Evolutionary conservation across 1,140 invertebrate species (phyloP).

Genomic region (Telenomus remus): DNA sequence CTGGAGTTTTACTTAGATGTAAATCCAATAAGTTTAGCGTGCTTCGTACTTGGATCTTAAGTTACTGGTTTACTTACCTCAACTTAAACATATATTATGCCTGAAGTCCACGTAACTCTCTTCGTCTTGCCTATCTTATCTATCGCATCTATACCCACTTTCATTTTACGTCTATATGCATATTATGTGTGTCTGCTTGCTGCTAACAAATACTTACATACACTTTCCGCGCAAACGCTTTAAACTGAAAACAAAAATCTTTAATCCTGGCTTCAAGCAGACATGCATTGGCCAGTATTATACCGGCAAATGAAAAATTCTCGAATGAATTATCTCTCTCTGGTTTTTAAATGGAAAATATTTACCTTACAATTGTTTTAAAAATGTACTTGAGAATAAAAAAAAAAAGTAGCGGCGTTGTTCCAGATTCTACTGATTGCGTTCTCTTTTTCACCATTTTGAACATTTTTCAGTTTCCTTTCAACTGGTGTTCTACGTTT

Average conservation of each 20-base stretch:
- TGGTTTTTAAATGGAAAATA: no score
- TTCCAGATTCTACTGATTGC: slow-evolving; percentile 33
- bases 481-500: slow-evolving; percentile 24
- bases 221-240: no score
- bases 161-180: not conserved
- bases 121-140: not conserved
- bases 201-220: no score
- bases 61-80: not conserved
- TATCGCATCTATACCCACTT: not conserved
- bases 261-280: no score
- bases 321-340: no score
- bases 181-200: not conserved
- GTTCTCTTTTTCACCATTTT: slow-evolving; percentile 13
- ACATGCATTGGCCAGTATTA: no score
- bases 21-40: not conserved
- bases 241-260: no score
- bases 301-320: not conserved
- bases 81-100: not conserved
- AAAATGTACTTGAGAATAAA: slow-evolving; percentile 22
- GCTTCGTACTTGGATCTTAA: not conserved
- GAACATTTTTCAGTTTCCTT: slow-evolving; percentile 7
- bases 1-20: not conserved
- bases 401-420: slow-evolving; percentile 12
- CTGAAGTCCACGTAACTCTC: not conserved
- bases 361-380: not conserved